Conservation (phyloP, 1,140 invertebrate genomes). For the Hylyphantes graminicola region DNA sequence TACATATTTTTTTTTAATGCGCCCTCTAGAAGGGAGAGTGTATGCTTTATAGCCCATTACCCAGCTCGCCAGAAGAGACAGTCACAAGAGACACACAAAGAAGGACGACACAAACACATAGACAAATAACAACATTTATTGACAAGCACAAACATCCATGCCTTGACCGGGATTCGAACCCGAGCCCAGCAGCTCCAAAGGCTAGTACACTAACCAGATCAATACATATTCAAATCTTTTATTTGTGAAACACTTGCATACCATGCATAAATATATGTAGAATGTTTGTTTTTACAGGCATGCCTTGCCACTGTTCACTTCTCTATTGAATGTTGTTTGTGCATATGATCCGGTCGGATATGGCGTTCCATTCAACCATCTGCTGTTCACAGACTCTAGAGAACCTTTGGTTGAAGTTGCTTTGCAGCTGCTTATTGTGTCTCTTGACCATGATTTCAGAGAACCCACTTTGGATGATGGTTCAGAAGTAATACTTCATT, state of each 20-base stretch:
- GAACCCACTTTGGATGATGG: slow-evolving; percentile 42
- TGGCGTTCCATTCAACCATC: slow-evolving; percentile 97
- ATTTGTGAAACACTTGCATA: neutral
- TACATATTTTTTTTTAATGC: no score
- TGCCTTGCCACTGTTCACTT: slow-evolving; percentile 97
- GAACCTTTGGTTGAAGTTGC: slow-evolving; percentile 97
- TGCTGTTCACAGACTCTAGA: slow-evolving; percentile 92
- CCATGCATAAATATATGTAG: slow-evolving; percentile 65
- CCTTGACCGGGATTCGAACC: no score
- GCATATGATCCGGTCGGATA: slow-evolving; percentile 97
- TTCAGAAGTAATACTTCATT: slow-evolving; percentile 36
- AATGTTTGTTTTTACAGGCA: slow-evolving; percentile 74
- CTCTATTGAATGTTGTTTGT: slow-evolving; percentile 95
- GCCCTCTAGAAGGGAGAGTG: no score
- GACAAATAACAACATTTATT: no score
- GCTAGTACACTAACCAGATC: no score
- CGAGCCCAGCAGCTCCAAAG: no score
- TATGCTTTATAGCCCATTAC: no score
- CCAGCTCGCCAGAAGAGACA: no score
- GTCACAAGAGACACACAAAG: no score
- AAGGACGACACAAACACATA: no score
- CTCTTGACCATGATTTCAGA: slow-evolving; percentile 64
- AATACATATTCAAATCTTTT: neutral
- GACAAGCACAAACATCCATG: no score
- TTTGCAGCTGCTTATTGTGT: slow-evolving; percentile 90